These are phyloP conservation scores for Slavum lentiscoides DNA, from an alignment of 2,888 invertebrate species.

Conservation along the genomic window DNA sequence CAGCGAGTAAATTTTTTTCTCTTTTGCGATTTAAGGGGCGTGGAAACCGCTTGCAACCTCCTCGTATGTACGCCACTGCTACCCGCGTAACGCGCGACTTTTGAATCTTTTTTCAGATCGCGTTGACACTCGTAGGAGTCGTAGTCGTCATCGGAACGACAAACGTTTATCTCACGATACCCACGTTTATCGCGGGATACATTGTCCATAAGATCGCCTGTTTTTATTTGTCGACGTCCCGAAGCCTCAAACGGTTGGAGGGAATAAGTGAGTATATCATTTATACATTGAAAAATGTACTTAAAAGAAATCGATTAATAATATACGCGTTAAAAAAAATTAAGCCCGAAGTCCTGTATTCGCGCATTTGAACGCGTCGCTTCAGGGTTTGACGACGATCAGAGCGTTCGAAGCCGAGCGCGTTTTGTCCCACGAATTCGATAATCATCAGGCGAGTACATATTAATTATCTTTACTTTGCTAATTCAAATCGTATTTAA, in stretches of 20 bases:
- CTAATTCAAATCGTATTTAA: too few species aligned
- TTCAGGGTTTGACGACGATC: conserved; percentile 89
- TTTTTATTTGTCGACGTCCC: conserved; percentile 77
- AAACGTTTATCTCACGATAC: conserved; percentile 74
- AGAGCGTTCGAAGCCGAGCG: conserved; percentile 83
- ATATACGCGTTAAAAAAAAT: too few species aligned
- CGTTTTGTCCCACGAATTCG: conserved; percentile 77
- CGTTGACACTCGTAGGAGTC: conserved; percentile 77
- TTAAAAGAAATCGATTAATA: too few species aligned
- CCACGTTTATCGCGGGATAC: conserved; percentile 70
- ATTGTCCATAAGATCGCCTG: conserved; percentile 74
- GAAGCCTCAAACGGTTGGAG: conserved; percentile 79
- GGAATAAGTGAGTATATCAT: conserved; percentile 71
- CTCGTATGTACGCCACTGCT: too few species aligned
- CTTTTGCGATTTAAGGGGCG: too few species aligned
- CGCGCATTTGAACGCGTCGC: conserved; percentile 83
- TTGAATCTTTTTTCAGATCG: conserved; percentile 68
- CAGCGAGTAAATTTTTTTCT: too few species aligned
- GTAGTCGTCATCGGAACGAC: conserved; percentile 73
- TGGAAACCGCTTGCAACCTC: too few species aligned
- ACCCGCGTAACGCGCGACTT: too few species aligned
- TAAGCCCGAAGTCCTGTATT: conserved; percentile 91
- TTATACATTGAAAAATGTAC: too few species aligned
- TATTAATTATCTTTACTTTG: too few species aligned
- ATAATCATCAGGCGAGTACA: conserved; percentile 67